These are phyloP conservation scores for Triplophysa yarkandensis DNA, from an alignment of 2,797 vertebrate species.

Conservation along the genomic window DNA sequence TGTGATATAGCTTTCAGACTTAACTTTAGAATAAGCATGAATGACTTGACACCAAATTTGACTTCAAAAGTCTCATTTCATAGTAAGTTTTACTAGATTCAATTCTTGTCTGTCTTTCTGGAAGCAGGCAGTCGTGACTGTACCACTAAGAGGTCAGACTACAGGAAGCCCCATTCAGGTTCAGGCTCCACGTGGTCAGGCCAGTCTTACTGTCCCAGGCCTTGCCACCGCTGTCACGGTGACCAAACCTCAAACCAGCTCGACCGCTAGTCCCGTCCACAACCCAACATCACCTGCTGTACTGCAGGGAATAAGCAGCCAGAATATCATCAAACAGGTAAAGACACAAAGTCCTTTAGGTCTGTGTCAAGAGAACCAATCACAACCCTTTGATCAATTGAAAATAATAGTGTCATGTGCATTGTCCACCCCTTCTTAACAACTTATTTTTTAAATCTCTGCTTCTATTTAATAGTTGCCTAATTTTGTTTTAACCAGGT, in stretches of 20 bases:
- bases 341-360: background rate
- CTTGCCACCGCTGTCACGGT: conserved; percentile 76
- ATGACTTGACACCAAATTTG: no score
- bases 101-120: conserved; percentile 8
- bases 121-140: conserved; percentile 84
- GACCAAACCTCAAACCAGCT: conserved; percentile 80
- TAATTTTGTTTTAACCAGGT: conserved; percentile 70
- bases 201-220: conserved; percentile 78
- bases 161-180: conserved; percentile 76
- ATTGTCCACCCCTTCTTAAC: no score
- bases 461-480: background rate
- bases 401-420: no score
- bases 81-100: no score
- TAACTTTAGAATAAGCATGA: background rate
- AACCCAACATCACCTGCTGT: conserved; percentile 74
- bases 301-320: conserved; percentile 84
- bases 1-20: conserved; percentile 58
- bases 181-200: conserved; percentile 70
- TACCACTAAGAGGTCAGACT: conserved; percentile 86
- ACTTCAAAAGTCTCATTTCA: no score
- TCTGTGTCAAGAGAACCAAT: no score
- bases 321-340: conserved; percentile 96
- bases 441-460: no score
- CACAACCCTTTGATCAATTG: no score
- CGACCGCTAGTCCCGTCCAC: conserved; percentile 77